Evolutionary conservation across 2,113 vertebrate genomes (phyloP), one percentile per base, ranked within the genome.

Genomic region (Boleophthalmus pectinirostris): DNA sequence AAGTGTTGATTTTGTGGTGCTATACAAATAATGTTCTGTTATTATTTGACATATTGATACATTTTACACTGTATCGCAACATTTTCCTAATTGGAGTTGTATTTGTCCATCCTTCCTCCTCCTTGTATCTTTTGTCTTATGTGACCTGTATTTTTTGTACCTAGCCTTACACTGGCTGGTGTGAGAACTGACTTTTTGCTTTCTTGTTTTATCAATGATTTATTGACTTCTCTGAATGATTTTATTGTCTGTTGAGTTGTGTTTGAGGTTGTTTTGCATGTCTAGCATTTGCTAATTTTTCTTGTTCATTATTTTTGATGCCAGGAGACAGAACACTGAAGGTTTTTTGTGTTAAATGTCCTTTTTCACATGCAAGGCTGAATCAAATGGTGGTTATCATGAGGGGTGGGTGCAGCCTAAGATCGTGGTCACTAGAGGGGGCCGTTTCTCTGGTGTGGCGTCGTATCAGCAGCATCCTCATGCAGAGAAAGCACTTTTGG

Each of bases 201-300:
- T 60, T 71, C 69, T 57, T 80, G 69, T 82, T 82, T 77, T 74
- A 57, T 70, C 64, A 69, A 74, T 81, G 69, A 79, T 82, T 81
- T 68, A 83, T 89, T 80, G 73, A 83, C 10, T 38, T 64, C 38
- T 64, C 33, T 77, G 72, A 75, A 82, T 84, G 73, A 72, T 81
- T 66, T 63, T 66, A 66, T 78, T 81, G 84, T 89, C 79, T 75
- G 80, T 58, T 25, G 56, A 58, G 70, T 85, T 87, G 74, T 81
- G 75, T 85, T 88, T 85, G 80, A 89, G 80, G 49, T 86, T 82
- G 66, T 88, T 85, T 83, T 90, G 90, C 90, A 91, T 92, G 90
- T 91, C 77, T 85, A 86, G 77, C 82, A 86, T 88, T 61, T 67
- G 73, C 80, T 85, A 73, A 60, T 83, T 66, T 63, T 58, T 60